phyloP scores from a whole-genome alignment of 37 sponge, comb jelly and placozoan species.

The Ephydatia muelleri region DNA sequence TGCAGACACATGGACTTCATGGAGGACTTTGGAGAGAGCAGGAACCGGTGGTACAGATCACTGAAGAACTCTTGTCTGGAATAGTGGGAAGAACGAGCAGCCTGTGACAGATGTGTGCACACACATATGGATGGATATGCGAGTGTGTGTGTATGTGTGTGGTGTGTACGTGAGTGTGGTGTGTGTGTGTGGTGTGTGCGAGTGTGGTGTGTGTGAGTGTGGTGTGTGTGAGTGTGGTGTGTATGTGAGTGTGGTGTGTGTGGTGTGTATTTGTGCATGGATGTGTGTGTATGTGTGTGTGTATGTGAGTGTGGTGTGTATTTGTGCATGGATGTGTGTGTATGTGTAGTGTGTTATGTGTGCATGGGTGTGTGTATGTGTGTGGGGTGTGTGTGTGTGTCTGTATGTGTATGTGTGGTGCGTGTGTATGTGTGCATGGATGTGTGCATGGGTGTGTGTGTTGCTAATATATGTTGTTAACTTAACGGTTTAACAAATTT shows the following conservation, averaged over 20 bases:
- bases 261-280: not conserved
- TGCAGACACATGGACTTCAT: slow-evolving; percentile 99
- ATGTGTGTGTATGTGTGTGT: too few relatives aligned
- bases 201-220: not conserved
- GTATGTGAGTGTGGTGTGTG: not conserved
- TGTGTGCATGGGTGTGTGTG: not conserved
- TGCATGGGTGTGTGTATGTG: too few relatives aligned
- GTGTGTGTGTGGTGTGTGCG: too few relatives aligned
- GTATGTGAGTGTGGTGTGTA: too few relatives aligned
- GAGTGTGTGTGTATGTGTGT: too few relatives aligned
- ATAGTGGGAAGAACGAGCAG: not conserved
- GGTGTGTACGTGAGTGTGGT: too few relatives aligned
- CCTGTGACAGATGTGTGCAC: not conserved
- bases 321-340: too few relatives aligned
- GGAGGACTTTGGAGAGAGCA: slow-evolving; percentile 91
- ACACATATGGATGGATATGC: too few relatives aligned
- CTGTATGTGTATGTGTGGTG: too few relatives aligned
- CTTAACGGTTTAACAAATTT: slow-evolving; percentile 90
- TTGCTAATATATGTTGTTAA: too few relatives aligned
- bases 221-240: not conserved
- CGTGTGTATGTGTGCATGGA: not conserved
- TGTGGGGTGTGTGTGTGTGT: too few relatives aligned
- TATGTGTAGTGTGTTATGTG: too few relatives aligned
- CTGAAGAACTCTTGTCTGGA: slow-evolving; percentile 92
- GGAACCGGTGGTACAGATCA: slow-evolving; percentile 97